Percentiles rank a stretch among this genome's conserved stretches.
These are phyloP conservation scores for Mycteria americana DNA, from an alignment of 2,797 vertebrate species.

Conservation along the genomic window DNA sequence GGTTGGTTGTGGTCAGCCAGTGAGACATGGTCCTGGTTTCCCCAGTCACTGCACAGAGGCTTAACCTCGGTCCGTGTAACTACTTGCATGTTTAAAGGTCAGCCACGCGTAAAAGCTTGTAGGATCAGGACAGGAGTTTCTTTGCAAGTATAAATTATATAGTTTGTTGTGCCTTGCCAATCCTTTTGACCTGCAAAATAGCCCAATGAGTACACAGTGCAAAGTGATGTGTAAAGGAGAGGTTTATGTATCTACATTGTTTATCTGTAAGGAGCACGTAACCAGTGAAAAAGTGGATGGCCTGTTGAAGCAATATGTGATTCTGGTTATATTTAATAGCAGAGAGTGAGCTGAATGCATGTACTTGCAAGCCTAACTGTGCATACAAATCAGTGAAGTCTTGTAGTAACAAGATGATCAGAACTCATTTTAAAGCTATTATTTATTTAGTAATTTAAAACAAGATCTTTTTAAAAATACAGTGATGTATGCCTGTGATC, in stretches of 20 bases:
- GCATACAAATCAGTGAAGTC: background rate
- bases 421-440: constrained; percentile 12
- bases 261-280: background rate
- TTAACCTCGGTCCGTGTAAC: background rate
- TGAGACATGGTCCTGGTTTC: accelerated
- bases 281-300: background rate
- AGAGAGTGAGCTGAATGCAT: background rate
- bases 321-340: background rate
- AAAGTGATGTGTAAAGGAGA: background rate
- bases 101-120: background rate
- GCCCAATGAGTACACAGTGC: background rate
- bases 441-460: background rate
- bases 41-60: accelerated
- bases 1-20: background rate
- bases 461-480: background rate
- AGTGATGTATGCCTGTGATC: background rate
- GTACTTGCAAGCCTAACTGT: background rate
- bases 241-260: background rate
- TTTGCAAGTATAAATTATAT: background rate
- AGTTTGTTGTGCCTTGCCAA: background rate
- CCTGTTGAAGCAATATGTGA: background rate
- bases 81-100: background rate
- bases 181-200: background rate
- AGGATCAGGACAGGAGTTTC: background rate
- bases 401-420: background rate